phyloP scores from a whole-genome alignment of 2,113 vertebrate species.

The Podarcis muralis region DNA sequence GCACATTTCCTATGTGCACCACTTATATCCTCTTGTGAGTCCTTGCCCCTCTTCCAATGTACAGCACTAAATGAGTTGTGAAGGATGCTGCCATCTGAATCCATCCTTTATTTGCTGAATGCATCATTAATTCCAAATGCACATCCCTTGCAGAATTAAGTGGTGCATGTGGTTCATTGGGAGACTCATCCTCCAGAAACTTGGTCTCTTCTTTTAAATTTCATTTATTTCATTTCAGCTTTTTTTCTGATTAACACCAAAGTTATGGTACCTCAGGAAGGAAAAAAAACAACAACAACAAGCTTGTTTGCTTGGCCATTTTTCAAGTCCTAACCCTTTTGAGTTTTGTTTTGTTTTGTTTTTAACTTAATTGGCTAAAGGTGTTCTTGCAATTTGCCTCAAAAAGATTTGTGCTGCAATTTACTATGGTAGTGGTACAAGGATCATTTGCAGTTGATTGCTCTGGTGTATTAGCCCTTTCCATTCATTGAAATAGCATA shows the following conservation, averaged over 20 bases:
- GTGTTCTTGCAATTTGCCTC: background rate
- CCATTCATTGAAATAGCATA: background rate
- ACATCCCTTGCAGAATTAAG: background rate
- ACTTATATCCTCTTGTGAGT: background rate
- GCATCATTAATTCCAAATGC: background rate
- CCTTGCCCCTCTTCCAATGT: background rate
- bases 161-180: background rate
- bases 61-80: background rate
- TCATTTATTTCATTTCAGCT: background rate
- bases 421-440: background rate
- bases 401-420: background rate
- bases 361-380: background rate
- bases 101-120: background rate
- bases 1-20: background rate
- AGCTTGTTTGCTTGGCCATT: background rate
- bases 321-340: background rate
- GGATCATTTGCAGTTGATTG: background rate
- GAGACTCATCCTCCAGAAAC: background rate
- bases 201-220: background rate
- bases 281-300: background rate
- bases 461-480: background rate
- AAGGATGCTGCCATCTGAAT: background rate
- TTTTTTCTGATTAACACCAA: too few relatives aligned
- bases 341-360: background rate
- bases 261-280: background rate